Base-by-base conservation (phyloP, 2,888 invertebrate species). In the Caradrina kadenii region DNA sequence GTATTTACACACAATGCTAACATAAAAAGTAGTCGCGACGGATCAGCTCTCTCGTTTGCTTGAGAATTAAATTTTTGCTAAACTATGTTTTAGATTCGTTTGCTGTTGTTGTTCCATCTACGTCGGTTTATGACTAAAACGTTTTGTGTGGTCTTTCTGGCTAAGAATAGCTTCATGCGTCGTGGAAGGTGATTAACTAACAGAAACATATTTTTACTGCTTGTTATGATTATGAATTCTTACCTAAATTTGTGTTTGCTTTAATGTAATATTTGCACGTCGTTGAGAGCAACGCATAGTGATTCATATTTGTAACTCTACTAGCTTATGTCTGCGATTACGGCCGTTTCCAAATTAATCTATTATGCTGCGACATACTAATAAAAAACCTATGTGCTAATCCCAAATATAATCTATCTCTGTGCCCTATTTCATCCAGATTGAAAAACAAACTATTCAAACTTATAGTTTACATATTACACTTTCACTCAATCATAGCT, bases 1-100 rank as follows among this genome's bases (percentile, higher is more conserved):
- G 39, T 58, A 87, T 87, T 86, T 72, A 76, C 86, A 87, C 81
- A 87, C 87, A 86, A 87, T 87, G 76, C 70, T 10, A 48, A 19
- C 22, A 79, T 60, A 86, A 86, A 85, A 86, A 86, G 74, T 75
- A 61, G 85, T 82, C 81, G 74, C 72, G 75, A 74, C 84, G 42
- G 42, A 42, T 22, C 58, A 52, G 21, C 53, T 52, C 39, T 39
- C 50, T 22, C 48, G 48, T 61, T 59, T 42, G 71, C 54, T 54
- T 45, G 39, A 53, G 56, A 63, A 63, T 68, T 39, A 8, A 59
- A 71, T 75, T 82, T 81, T 73, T 60, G 60, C 66, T 67, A 53
- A 60, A 77, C 77, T 65, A 64, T 68, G 45, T 45, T 61, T 80
- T 66, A 55, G 78, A 77, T 70, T 61, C 21, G 10, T n/a, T n/a